Conservation (phyloP, 1,140 invertebrate species). For the Magallana angulata region DNA sequence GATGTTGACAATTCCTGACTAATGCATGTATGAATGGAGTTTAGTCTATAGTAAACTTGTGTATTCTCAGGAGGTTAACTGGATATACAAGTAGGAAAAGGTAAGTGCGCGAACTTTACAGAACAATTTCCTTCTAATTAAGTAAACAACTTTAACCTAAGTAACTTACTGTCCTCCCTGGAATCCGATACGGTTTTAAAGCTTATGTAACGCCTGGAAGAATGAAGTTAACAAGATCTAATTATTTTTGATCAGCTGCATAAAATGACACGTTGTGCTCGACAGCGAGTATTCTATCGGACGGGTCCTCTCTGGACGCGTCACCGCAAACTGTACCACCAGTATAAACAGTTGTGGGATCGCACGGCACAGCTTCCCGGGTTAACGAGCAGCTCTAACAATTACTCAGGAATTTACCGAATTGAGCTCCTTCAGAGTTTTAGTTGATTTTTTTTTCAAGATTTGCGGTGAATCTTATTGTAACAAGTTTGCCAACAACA, state of each 20-base stretch:
- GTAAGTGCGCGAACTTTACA: background rate
- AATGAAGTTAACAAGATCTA: background rate
- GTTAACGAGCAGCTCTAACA: no score
- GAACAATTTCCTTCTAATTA: background rate
- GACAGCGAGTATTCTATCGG: no score
- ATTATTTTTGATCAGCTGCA: background rate
- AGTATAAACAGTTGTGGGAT: no score
- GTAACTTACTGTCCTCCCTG: background rate
- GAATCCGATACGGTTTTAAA: background rate
- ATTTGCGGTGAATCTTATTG: no score
- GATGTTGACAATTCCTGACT: constrained; percentile 6
- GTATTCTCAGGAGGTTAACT: background rate
- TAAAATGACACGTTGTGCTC: background rate
- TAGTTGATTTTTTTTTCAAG: no score
- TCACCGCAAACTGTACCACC: no score
- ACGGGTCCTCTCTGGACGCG: no score
- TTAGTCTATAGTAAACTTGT: background rate
- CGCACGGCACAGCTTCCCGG: no score
- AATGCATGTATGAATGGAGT: background rate
- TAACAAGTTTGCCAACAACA: constrained; percentile 12
- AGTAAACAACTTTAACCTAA: background rate
- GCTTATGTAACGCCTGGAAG: background rate
- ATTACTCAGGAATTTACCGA: no score
- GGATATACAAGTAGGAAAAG: background rate
- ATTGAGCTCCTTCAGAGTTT: no score